phyloP scores from a whole-genome alignment of 2,113 vertebrate species.

The Micronycteris hirsuta region DNA sequence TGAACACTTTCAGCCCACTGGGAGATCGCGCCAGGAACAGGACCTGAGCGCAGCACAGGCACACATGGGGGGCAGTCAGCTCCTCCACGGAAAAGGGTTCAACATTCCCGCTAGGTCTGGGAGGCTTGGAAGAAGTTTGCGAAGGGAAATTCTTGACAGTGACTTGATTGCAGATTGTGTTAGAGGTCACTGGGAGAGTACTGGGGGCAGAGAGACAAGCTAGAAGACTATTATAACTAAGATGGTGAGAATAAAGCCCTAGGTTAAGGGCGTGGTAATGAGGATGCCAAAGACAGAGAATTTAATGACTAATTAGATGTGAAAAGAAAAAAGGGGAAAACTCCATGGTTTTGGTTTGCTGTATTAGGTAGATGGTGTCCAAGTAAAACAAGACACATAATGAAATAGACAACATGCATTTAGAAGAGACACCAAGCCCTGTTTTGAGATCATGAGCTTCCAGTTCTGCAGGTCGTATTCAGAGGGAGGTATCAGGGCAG shows the following conservation, averaged over 20 bases:
- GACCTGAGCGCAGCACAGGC: background rate
- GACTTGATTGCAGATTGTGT: background rate
- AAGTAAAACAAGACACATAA: background rate
- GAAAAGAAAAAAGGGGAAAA: background rate
- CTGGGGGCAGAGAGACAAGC: background rate
- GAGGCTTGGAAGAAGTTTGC: background rate
- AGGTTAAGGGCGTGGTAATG: background rate
- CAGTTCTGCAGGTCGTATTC: background rate
- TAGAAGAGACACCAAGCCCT: background rate
- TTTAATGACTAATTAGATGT: background rate
- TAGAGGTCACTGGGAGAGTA: background rate
- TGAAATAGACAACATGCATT: background rate
- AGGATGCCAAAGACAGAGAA: background rate
- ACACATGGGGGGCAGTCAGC: background rate
- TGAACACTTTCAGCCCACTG: background rate
- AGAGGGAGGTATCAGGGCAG: background rate
- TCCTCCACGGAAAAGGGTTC: background rate
- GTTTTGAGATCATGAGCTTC: background rate
- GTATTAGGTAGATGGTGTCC: background rate
- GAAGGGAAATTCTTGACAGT: background rate
- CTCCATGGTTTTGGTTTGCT: background rate
- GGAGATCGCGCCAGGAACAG: background rate
- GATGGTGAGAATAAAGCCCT: background rate
- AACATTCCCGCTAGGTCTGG: background rate
- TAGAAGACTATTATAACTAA: background rate